A percentile compares a stretch with the other conserved stretches of the same genome.
Conservation (phyloP, 53 echinoderm and acorn worm species). For the Hippasteria phrygiana region DNA sequence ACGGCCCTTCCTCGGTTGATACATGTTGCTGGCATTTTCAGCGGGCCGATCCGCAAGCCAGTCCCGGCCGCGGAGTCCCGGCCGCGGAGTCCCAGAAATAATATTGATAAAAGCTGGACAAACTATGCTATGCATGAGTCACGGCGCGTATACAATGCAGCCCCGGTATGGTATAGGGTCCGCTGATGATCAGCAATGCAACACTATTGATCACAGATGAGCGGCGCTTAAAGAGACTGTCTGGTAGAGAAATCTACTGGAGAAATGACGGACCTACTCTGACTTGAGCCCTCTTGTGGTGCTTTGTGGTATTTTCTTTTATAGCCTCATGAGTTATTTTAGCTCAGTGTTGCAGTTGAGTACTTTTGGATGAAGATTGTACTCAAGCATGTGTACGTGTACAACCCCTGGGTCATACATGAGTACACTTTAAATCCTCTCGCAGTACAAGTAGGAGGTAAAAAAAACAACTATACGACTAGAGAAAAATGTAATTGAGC, state of each 20-base stretch:
- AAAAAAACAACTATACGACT: too few species aligned
- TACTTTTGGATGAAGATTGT: too few species aligned
- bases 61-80: not conserved
- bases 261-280: not conserved
- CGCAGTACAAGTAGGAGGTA: too few species aligned
- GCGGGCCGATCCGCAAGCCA: too few species aligned
- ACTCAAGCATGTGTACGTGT: too few species aligned
- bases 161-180: not conserved
- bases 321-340: too few species aligned
- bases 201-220: not conserved
- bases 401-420: too few species aligned
- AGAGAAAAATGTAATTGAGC: too few species aligned
- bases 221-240: constrained; percentile 2
- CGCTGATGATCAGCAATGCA: constrained; percentile 3
- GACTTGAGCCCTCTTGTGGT: constrained; percentile 9
- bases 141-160: constrained; percentile 32
- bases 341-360: too few species aligned
- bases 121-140: constrained; percentile 54
- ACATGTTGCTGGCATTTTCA: constrained; percentile 42
- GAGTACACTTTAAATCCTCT: too few species aligned
- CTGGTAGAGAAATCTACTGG: not conserved
- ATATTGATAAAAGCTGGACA: constrained; percentile 63
- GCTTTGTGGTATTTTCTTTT: too few species aligned
- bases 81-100: constrained; percentile 39
- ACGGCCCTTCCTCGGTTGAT: constrained; percentile 19